Conservation (phyloP, 92 coral and sea anemone species). For the Hydrozoanthus gracilis region DNA sequence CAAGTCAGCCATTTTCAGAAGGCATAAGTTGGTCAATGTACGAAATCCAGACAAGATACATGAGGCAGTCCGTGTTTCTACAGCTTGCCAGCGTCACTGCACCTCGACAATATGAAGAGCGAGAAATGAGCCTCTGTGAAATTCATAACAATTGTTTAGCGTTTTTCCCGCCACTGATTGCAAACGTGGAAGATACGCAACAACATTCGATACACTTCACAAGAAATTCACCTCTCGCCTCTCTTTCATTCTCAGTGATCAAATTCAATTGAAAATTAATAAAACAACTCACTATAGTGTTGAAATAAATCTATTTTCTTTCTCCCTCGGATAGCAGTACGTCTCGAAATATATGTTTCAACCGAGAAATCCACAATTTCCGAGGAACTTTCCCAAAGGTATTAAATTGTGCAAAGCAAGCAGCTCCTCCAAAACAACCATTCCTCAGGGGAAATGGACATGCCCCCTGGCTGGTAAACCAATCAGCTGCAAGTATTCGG, state of each 20-base stretch:
- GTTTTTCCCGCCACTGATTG: conserved; percentile 29
- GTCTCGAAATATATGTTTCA: not conserved
- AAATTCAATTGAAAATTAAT: not conserved
- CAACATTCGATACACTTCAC: not conserved
- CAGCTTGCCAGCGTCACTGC: conserved; percentile 45
- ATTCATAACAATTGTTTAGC: conserved; percentile 15
- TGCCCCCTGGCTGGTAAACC: conserved; percentile 28
- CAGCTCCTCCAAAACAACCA: conserved; percentile 37
- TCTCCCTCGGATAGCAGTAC: not conserved
- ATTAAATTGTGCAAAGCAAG: conserved; percentile 10
- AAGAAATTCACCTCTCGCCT: conserved; percentile 9
- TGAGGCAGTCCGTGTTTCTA: conserved; percentile 29
- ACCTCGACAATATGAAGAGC: conserved; percentile 23
- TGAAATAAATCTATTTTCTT: not conserved
- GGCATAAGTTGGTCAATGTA: conserved; percentile 47
- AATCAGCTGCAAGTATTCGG: conserved; percentile 24
- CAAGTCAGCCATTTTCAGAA: conserved; percentile 50
- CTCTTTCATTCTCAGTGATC: not conserved
- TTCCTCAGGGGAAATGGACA: conserved; percentile 46
- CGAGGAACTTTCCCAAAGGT: not conserved
- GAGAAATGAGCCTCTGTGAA: conserved; percentile 3
- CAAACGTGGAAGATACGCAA: conserved; percentile 7
- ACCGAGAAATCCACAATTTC: not conserved
- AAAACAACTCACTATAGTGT: conserved; percentile 5
- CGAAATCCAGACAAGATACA: conserved; percentile 44